Base-by-base conservation (phyloP, 2,797 vertebrate species). In the Geotrypetes seraphini region DNA sequence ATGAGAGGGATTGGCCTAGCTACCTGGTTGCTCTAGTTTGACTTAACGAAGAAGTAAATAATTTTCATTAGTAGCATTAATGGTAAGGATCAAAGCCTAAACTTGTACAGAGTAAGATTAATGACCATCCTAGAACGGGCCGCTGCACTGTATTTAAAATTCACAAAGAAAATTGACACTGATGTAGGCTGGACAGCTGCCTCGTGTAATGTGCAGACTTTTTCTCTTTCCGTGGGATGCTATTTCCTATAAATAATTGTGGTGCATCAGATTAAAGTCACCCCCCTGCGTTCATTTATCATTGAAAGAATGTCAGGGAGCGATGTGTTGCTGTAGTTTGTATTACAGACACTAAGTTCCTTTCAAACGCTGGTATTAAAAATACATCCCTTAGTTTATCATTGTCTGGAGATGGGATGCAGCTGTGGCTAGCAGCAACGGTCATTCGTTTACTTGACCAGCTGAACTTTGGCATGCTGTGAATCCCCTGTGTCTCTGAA, bases 261-360 rank as follows among this genome's bases (percentile, higher is more conserved):
- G 24, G 4, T 1, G 8, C 28, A 16, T 58, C 48, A 39, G 38
- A 40, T 5, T 19, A 22, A 38, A 33, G 45, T 39, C 40, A 26
- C 28, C 29, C 42, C 31, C 31, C 57, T 28, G 29, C 2, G 2
- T 35, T 41, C 43, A 26, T 73, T 61, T 71, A 69, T 78, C 67
- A 66, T 41, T 24, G 48, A 52, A 66, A 47, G 65, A 71, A 73
- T 73, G 67, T 39, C 0, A 41, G 39, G 56, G 58, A 66, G 62
- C 66, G 25, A 19, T 36, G 16, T 38, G 42, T 53, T 42, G 37
- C 25, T 26, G 16, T 10, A 7, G 44, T 44, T 56, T 36, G 57
- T 66, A 61, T 50, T 50, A 48, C 30, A 54, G 57, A 53, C 53
- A 42, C 4, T 29, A 66, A 25, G 43, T 51, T 50, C 57, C 47